Evolutionary conservation across 2,113 vertebrate genomes (phyloP).

Genomic region (Gasterosteus aculeatus): DNA sequence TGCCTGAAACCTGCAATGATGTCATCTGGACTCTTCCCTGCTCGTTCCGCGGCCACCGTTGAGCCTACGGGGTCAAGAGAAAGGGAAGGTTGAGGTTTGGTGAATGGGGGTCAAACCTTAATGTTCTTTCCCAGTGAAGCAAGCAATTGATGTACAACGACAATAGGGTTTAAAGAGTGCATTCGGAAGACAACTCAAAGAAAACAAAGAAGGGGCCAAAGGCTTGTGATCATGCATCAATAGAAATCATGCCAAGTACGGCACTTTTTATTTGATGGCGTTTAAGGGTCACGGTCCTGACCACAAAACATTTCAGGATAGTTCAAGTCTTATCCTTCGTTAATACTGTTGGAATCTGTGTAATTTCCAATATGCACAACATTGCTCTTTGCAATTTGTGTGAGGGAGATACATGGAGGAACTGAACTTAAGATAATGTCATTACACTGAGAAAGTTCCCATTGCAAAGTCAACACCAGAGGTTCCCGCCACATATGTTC

Average conservation of each 20-base stretch:
- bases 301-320: constrained; percentile 8
- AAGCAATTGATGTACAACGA: not conserved
- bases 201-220: not conserved
- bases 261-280: constrained; percentile 19
- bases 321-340: not conserved
- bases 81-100: constrained; percentile 6
- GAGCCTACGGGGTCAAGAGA: constrained; percentile 26
- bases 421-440: not conserved
- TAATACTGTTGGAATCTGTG: not conserved
- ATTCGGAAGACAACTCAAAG: not conserved
- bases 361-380: not conserved
- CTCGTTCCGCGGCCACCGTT: constrained; percentile 25
- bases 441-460: not conserved
- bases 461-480: not conserved
- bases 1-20: constrained; percentile 16
- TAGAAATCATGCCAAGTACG: constrained; percentile 20
- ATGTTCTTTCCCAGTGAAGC: not conserved
- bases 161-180: not conserved
- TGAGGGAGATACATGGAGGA: not conserved
- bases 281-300: not conserved
- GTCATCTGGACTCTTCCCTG: constrained; percentile 9
- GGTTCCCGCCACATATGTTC: constrained; percentile 5
- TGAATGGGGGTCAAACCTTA: constrained; percentile 1
- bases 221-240: constrained; percentile 14
- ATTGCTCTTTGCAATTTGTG: not conserved